Evolutionary conservation across 2,888 invertebrate genomes (phyloP).

Genomic region (Sinelater perroti): DNA sequence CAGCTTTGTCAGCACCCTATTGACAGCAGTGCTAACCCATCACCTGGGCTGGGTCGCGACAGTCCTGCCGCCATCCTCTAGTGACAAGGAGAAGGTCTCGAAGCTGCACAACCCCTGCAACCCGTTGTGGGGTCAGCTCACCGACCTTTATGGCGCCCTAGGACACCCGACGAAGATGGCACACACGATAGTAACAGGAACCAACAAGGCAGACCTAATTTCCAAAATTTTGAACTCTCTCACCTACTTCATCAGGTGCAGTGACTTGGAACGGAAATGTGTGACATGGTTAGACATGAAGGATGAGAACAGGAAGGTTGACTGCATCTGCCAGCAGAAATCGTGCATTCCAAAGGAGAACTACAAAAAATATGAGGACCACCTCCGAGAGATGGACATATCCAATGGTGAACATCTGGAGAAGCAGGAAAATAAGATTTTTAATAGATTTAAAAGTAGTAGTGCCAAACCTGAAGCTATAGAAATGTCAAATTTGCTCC

Average conservation of each 20-base stretch:
- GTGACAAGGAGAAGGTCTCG: constrained; percentile 63
- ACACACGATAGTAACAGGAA: constrained; percentile 81
- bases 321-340: constrained; percentile 51
- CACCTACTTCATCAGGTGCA: constrained; percentile 87
- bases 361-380: constrained; percentile 55
- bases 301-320: constrained; percentile 55
- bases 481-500: constrained; percentile 23
- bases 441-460: not conserved
- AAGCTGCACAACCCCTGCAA: constrained; percentile 78
- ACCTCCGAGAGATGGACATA: constrained; percentile 44
- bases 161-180: constrained; percentile 81
- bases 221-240: constrained; percentile 79
- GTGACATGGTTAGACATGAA: constrained; percentile 39
- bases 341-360: constrained; percentile 54
- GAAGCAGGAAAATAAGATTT: not conserved
- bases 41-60: constrained; percentile 93
- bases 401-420: constrained; percentile 16
- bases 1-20: constrained; percentile 89
- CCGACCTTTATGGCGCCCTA: constrained; percentile 86
- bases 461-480: constrained; percentile 12
- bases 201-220: constrained; percentile 71
- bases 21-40: constrained; percentile 88
- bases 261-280: constrained; percentile 67
- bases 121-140: constrained; percentile 89
- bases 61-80: constrained; percentile 61